A percentile compares a stretch with the other conserved stretches of the same genome.
These are phyloP conservation scores for Myotis myotis DNA, from an alignment of 2,797 vertebrate genomes.

Conservation along the genomic window DNA sequence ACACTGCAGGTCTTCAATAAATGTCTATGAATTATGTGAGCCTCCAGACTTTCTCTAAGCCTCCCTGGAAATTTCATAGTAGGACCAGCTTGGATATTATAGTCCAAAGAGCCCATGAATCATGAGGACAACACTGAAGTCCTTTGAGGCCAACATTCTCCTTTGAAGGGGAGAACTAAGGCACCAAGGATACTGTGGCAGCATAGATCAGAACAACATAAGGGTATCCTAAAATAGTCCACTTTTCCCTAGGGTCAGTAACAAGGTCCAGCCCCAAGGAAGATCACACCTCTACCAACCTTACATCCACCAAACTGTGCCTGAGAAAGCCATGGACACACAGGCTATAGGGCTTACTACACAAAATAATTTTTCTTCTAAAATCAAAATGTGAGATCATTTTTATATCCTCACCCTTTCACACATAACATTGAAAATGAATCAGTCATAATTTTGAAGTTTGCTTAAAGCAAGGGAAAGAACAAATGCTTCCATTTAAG, in stretches of 20 bases:
- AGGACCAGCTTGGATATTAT: neutral
- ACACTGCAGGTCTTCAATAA: neutral
- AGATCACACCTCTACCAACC: neutral
- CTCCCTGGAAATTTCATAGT: neutral
- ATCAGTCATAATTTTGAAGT: conserved; percentile 35
- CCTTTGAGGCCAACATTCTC: neutral
- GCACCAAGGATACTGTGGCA: neutral
- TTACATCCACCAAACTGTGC: neutral
- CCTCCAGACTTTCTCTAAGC: neutral
- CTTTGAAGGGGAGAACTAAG: neutral
- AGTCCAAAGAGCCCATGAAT: neutral
- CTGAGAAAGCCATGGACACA: neutral
- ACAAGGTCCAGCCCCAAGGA: neutral
- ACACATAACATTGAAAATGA: neutral
- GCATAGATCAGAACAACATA: neutral
- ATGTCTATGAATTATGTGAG: neutral
- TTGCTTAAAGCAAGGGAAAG: conserved; percentile 23
- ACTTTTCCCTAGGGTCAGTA: neutral
- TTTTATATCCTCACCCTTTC: neutral
- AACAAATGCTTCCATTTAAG: neutral
- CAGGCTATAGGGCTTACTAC: neutral
- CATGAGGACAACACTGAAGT: neutral
- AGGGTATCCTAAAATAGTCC: neutral
- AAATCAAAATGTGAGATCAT: conserved; percentile 36
- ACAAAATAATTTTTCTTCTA: conserved; percentile 20